Percentiles rank a stretch among this genome's conserved stretches.
Evolutionary conservation across 2,113 vertebrate species (phyloP).

Genomic region (Neotragus pygmaeus): DNA sequence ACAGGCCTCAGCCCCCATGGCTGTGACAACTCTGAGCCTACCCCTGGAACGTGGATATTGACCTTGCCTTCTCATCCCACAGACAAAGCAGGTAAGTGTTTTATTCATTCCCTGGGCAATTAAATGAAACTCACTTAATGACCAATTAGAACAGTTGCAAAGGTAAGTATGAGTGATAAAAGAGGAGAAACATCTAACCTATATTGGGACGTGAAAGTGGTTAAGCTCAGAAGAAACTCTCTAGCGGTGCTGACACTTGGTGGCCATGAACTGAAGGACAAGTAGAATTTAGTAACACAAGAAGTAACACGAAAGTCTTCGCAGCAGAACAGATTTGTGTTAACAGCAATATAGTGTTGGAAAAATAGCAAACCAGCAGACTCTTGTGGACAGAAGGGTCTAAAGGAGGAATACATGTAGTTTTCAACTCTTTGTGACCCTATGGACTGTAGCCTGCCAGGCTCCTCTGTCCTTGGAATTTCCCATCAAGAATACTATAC

Average conservation of each 20-base stretch:
- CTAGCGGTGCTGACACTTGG: not conserved
- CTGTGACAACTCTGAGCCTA: not conserved
- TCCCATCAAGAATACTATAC: not conserved
- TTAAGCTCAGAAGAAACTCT: not conserved
- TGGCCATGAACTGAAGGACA: not conserved
- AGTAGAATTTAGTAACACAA: not conserved
- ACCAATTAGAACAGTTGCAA: not conserved
- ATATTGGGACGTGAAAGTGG: not conserved
- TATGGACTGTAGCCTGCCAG: not conserved
- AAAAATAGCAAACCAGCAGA: not conserved
- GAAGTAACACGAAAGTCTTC: not conserved
- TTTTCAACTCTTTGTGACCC: not conserved
- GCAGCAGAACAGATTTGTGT: not conserved
- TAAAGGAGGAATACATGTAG: not conserved
- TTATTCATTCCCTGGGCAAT: not conserved
- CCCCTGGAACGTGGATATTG: not conserved
- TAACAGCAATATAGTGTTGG: not conserved
- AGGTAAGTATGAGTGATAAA: not conserved
- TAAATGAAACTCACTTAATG: not conserved
- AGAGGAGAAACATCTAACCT: not conserved
- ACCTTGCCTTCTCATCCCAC: not conserved
- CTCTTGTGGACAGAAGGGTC: not conserved
- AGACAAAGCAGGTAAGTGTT: not conserved
- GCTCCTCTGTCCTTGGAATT: not conserved
- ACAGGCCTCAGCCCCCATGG: not conserved